Percentiles rank a stretch among this genome's conserved stretches.
These are phyloP conservation scores for Odontamblyopus lacepedii DNA, from an alignment of 2,797 vertebrate genomes.

Conservation along the genomic window DNA sequence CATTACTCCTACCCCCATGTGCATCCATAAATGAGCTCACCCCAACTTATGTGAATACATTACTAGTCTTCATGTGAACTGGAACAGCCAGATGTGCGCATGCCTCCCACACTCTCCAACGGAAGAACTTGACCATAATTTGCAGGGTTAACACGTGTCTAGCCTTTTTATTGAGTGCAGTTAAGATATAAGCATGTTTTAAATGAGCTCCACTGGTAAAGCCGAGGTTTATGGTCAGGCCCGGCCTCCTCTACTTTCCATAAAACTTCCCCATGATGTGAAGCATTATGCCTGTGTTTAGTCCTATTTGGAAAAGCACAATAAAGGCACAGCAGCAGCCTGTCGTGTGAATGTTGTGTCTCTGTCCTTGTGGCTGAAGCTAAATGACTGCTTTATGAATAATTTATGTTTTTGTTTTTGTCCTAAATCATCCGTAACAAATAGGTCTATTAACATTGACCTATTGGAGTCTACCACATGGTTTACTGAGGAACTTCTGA, in stretches of 20 bases:
- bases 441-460: background rate
- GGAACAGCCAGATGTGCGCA: background rate
- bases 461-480: background rate
- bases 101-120: constrained; percentile 26
- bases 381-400: constrained; percentile 12
- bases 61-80: constrained; percentile 10
- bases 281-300: constrained; percentile 37
- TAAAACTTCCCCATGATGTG: constrained; percentile 37
- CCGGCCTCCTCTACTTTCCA: constrained; percentile 7
- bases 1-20: constrained; percentile 11
- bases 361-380: constrained; percentile 27
- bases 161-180: constrained; percentile 36
- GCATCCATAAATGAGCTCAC: constrained; percentile 25
- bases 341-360: constrained; percentile 26
- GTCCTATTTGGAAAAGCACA: constrained; percentile 48
- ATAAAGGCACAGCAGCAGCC: constrained; percentile 41
- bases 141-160: constrained; percentile 30
- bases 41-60: constrained; percentile 25
- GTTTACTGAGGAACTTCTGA: background rate
- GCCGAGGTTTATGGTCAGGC: constrained; percentile 49
- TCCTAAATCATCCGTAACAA: background rate
- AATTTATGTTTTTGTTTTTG: constrained; percentile 6
- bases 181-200: constrained; percentile 32
- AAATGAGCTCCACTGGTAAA: constrained; percentile 24
- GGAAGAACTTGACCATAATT: constrained; percentile 37